Base-by-base conservation (phyloP, 2,888 invertebrate genomes). In the Leptinotarsa peninsularis region DNA sequence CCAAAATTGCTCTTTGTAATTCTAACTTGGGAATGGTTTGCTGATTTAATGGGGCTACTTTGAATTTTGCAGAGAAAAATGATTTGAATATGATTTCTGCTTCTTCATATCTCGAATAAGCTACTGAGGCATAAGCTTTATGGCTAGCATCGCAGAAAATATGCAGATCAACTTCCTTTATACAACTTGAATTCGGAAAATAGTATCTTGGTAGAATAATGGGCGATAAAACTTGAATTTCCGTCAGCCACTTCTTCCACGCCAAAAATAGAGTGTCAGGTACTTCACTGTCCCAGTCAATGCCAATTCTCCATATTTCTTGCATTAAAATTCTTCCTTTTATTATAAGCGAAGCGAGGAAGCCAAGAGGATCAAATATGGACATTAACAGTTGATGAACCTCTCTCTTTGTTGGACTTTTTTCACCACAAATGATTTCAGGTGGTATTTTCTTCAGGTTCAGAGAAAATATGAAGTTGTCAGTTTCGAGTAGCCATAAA, bases 41-140 rank as follows among this genome's bases (percentile, higher is more conserved):
- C 21, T 68, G 68, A 49, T 49, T 68, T 14, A 68, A 14, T 14
- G 52, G 68, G n/a, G 68, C 52, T 49, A 68, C 68, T 52, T 68
- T 68, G 23, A 18, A 68, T 49, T 68, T 68, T 13, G 52, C n/a
- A 4, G 49, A 4, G 17, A 68, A 52, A 68, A 68, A 68, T n/a
- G 10, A 17, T 17, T 4, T 17, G 1, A 14, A n/a, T 4, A 52
- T 52, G 4, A 17, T 7, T 52, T 52, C n/a, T 52, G 4, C 52
- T 17, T 17, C 17, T 52, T 52, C 52, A 17, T 52, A 52, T n/a
- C 52, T 52, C 52, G 17, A 52, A n/a, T 17, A 52, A 52, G 52
- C 10, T 52, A 52, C 17, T 17, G 52, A 15, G n/a, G 52, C n/a
- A 52, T 52, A 52, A 15, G n/a, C 15, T 52, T 52, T 52, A n/a